Conservation (phyloP, 2,888 invertebrate genomes). For the Notodonta dromedarius region DNA sequence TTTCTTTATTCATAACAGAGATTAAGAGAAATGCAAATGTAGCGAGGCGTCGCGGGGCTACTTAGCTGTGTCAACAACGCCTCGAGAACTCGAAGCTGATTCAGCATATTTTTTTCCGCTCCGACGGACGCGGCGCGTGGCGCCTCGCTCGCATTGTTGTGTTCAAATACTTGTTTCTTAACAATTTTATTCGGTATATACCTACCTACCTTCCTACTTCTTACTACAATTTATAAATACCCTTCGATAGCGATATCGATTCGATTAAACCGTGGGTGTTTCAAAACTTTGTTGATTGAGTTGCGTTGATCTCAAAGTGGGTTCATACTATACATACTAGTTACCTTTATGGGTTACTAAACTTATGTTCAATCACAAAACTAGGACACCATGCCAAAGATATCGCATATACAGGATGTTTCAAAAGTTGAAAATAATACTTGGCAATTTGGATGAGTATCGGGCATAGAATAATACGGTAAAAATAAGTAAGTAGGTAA, state of each 20-base stretch:
- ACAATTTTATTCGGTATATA: slow-evolving; percentile 8
- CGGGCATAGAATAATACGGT: too few relatives aligned
- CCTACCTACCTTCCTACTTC: not conserved
- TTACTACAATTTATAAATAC: slow-evolving; percentile 3
- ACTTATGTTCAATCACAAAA: too few relatives aligned
- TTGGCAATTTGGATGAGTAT: too few relatives aligned
- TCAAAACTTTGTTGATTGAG: not conserved
- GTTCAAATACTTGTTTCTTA: slow-evolving; percentile 17
- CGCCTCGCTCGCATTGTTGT: slow-evolving; percentile 21
- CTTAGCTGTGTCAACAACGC: slow-evolving; percentile 82
- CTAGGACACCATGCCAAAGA: too few relatives aligned
- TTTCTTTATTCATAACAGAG: slow-evolving; percentile 84
- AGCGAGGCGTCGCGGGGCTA: slow-evolving; percentile 76
- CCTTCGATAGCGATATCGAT: slow-evolving; percentile 11
- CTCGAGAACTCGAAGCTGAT: slow-evolving; percentile 52
- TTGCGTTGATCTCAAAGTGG: not conserved
- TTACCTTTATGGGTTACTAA: too few relatives aligned
- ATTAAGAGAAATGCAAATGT: slow-evolving; percentile 84
- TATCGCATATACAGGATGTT: too few relatives aligned
- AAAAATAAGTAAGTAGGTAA: too few relatives aligned
- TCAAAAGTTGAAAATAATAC: too few relatives aligned
- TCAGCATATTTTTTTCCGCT: slow-evolving; percentile 52
- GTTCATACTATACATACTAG: not conserved
- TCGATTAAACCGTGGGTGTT: not conserved
- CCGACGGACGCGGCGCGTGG: slow-evolving; percentile 38